These are phyloP conservation scores for Cydia fagiglandana DNA, from an alignment of 1,140 invertebrate species.

Conservation along the genomic window DNA sequence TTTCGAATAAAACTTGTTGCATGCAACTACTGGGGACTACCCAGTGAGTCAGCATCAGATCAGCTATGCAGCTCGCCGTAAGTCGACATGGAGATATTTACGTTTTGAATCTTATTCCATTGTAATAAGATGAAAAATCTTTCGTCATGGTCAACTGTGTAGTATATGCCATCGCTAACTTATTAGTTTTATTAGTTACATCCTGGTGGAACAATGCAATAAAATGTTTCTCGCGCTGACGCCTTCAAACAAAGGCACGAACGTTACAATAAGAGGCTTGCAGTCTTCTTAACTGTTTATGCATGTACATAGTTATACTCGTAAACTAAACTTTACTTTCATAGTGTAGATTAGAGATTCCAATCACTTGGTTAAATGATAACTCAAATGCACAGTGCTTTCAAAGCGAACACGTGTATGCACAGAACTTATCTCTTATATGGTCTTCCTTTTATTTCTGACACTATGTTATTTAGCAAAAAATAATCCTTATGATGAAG, in stretches of 20 bases:
- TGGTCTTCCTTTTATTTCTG: no score
- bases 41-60: background rate
- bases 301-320: background rate
- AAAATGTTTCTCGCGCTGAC: constrained; percentile 3
- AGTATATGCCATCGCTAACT: background rate
- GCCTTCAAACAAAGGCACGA: background rate
- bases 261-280: no score
- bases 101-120: background rate
- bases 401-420: no score
- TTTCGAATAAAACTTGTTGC: background rate
- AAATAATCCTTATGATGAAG: no score
- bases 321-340: background rate
- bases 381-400: no score
- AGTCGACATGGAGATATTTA: background rate
- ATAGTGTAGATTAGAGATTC: no score
- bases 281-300: background rate
- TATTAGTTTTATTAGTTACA: constrained; percentile 14
- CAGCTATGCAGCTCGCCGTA: no score
- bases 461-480: no score
- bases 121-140: background rate
- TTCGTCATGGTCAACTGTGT: background rate
- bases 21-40: background rate
- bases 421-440: no score
- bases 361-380: no score
- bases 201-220: constrained; percentile 15